These are phyloP conservation scores for Malurus alboscapulatus DNA, from an alignment of 2,113 vertebrate species.

Conservation along the genomic window DNA sequence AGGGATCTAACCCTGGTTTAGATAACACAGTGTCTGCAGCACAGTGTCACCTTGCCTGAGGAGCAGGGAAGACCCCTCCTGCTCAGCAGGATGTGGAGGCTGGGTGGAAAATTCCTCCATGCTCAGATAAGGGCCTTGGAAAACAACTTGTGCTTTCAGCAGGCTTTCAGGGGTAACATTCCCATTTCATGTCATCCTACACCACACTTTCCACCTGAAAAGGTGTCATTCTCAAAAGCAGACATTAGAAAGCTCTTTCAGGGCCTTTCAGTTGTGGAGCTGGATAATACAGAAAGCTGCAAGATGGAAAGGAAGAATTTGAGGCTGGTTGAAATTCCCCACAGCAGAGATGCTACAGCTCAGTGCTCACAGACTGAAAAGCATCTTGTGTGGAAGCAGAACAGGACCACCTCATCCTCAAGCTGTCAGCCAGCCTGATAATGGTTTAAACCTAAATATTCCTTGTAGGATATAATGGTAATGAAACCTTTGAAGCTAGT, in stretches of 20 bases:
- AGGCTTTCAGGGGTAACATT: neutral
- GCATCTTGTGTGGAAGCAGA: neutral
- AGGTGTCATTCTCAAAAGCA: neutral
- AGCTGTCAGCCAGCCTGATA: neutral
- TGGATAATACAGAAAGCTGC: neutral
- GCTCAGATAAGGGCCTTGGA: neutral
- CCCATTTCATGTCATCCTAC: neutral
- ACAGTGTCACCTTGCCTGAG: neutral
- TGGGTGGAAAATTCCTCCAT: neutral
- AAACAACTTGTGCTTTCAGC: neutral
- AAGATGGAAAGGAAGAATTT: neutral
- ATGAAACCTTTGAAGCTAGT: neutral
- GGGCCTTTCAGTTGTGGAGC: neutral
- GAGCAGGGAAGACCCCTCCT: neutral
- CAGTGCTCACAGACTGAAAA: neutral
- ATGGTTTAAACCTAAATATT: neutral
- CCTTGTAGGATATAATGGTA: neutral
- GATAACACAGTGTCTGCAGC: neutral
- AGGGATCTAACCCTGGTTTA: neutral
- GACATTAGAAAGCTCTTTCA: neutral
- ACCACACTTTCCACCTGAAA: neutral
- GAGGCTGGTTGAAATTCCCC: neutral
- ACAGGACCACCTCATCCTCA: neutral
- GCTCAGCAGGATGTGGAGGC: accelerated
- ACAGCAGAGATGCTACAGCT: neutral